Percentiles rank a stretch among this genome's conserved stretches.
These are phyloP conservation scores for Smithornis capensis DNA, from an alignment of 2,113 vertebrate species.

Conservation along the genomic window DNA sequence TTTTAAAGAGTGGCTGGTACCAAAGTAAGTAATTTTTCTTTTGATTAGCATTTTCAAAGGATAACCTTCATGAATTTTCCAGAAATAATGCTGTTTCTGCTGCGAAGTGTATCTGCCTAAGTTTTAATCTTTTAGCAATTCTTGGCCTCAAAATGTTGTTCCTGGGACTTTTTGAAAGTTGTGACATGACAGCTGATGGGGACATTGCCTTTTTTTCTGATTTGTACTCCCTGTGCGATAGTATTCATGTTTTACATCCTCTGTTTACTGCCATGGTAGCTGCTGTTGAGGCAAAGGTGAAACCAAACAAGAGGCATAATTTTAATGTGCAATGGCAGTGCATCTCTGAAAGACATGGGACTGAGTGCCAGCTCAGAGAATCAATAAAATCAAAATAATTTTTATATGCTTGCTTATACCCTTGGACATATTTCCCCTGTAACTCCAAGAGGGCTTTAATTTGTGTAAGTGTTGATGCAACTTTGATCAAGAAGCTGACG, in stretches of 20 bases:
- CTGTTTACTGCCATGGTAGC: background rate
- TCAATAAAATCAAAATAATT: background rate
- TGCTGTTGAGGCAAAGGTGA: background rate
- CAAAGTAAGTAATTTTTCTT: conserved; percentile 42
- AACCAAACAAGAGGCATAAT: background rate
- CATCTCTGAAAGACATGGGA: background rate
- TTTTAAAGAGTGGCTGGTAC: conserved; percentile 44
- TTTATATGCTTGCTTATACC: background rate
- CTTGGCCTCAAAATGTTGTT: conserved; percentile 8
- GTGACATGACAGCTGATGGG: rapidly evolving
- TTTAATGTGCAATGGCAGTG: background rate
- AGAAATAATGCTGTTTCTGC: background rate
- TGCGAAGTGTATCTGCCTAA: background rate
- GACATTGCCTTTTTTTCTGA: background rate
- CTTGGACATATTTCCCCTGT: background rate
- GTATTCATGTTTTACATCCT: background rate
- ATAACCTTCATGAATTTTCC: conserved; percentile 37
- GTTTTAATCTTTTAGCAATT: conserved; percentile 33
- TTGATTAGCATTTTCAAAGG: conserved; percentile 54
- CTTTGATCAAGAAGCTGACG: conserved; percentile 4
- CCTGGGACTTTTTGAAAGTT: background rate
- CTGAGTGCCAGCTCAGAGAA: background rate
- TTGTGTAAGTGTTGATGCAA: background rate
- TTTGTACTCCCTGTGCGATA: background rate
- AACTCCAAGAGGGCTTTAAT: background rate